phyloP scores from a whole-genome alignment of 2,113 vertebrate genomes.

The Albula glossodonta region DNA sequence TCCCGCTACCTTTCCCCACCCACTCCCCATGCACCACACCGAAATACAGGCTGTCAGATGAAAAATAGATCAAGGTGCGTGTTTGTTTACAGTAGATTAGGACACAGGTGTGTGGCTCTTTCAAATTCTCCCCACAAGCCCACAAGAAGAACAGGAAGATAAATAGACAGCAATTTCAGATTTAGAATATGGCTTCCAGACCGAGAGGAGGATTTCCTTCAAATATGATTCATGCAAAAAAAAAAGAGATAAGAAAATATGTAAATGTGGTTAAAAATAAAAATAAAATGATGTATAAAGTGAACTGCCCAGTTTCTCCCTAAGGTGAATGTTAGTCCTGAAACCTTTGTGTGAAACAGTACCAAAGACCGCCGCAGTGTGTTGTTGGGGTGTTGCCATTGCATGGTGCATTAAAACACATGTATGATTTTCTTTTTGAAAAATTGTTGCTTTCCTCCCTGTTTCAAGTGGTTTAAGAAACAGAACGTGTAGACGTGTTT shows the following conservation, averaged over 20 bases:
- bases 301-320: not conserved
- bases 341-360: too few relatives aligned
- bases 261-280: not conserved
- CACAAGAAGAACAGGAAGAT: conserved; percentile 6
- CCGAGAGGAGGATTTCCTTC: not conserved
- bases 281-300: not conserved
- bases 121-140: conserved; percentile 31
- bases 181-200: not conserved
- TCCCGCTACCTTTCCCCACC: not conserved
- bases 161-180: conserved; percentile 18
- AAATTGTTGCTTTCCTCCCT: too few relatives aligned
- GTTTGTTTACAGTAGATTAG: conserved; percentile 35
- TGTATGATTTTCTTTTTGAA: too few relatives aligned
- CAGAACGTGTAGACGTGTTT: too few relatives aligned
- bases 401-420: too few relatives aligned
- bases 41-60: conserved; percentile 34
- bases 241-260: not conserved
- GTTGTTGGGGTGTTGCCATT: too few relatives aligned
- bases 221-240: conserved; percentile 6
- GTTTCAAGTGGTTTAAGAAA: too few relatives aligned
- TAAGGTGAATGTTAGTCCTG: not conserved
- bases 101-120: conserved; percentile 33
- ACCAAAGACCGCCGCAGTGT: too few relatives aligned
- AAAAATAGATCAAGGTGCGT: conserved; percentile 36
- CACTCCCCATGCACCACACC: conserved; percentile 18